Evolutionary conservation across 2,113 vertebrate species (phyloP).

Genomic region (Cairina moschata): DNA sequence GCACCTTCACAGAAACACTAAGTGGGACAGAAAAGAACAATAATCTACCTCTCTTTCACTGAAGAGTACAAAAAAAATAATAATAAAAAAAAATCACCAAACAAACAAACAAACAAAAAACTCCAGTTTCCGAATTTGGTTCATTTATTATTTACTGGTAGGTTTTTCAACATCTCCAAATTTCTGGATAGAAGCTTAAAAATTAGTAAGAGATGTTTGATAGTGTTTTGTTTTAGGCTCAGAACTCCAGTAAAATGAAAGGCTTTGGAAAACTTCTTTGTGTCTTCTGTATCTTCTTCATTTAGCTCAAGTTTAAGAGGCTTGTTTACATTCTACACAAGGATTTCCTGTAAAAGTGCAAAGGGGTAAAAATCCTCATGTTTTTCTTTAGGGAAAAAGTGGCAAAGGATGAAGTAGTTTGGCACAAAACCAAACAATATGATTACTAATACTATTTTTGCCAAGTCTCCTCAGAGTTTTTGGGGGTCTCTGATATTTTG

Average conservation of each 20-base stretch:
- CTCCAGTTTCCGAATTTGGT: background rate
- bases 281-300: background rate
- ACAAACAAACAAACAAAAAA: background rate
- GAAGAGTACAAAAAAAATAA: background rate
- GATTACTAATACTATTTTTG: background rate
- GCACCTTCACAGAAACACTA: background rate
- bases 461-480: background rate
- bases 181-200: background rate
- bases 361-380: background rate
- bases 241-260: background rate
- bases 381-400: background rate
- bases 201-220: background rate
- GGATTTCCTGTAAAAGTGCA: background rate
- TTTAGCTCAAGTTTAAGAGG: background rate
- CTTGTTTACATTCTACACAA: background rate
- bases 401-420: background rate
- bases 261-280: background rate
- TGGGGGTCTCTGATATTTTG: background rate
- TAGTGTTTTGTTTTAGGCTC: background rate
- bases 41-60: background rate
- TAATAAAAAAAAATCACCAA: background rate
- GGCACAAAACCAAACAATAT: background rate
- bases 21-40: background rate
- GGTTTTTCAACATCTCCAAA: background rate
- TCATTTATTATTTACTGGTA: background rate